Conservation (phyloP, 2,797 vertebrate species). For the Adelosebastes latens region DNA sequence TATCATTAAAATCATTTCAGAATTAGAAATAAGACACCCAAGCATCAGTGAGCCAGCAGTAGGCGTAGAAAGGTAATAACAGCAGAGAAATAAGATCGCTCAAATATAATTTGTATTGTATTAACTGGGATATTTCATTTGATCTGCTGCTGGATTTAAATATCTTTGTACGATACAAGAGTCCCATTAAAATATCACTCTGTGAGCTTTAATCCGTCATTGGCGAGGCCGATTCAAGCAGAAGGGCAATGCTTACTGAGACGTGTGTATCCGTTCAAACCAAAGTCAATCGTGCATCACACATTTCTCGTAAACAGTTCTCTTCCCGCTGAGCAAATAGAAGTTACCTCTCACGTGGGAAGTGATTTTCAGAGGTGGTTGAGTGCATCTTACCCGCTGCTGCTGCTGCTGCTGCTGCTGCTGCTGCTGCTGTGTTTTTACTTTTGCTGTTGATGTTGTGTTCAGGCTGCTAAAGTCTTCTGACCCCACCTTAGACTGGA, state of each 20-base stretch:
- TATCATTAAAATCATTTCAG: neutral
- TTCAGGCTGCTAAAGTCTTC: neutral
- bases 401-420: neutral
- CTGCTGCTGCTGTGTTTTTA: constrained; percentile 1
- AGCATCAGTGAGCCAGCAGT: neutral
- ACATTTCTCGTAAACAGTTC: constrained; percentile 12
- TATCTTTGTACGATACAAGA: neutral
- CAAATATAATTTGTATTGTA: neutral
- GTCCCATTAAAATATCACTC: neutral
- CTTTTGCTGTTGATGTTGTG: constrained; percentile 12
- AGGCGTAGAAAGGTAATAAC: neutral
- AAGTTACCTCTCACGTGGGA: constrained; percentile 14
- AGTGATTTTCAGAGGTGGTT: constrained; percentile 19
- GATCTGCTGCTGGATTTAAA: constrained; percentile 1
- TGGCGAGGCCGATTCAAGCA: neutral
- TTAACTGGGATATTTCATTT: neutral
- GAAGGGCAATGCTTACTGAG: constrained; percentile 6
- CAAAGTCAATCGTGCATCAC: constrained; percentile 12
- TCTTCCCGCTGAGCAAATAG: constrained; percentile 19
- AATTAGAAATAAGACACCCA: neutral
- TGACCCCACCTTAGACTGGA: constrained; percentile 8
- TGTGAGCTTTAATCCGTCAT: constrained; percentile 16
- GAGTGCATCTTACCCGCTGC: constrained; percentile 6
- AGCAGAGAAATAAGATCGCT: neutral
- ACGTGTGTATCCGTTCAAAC: constrained; percentile 16